Evolutionary conservation across 2,888 invertebrate genomes (phyloP), one percentile per base, ranked within the genome.

Genomic region (Drosophila algonquin): DNA sequence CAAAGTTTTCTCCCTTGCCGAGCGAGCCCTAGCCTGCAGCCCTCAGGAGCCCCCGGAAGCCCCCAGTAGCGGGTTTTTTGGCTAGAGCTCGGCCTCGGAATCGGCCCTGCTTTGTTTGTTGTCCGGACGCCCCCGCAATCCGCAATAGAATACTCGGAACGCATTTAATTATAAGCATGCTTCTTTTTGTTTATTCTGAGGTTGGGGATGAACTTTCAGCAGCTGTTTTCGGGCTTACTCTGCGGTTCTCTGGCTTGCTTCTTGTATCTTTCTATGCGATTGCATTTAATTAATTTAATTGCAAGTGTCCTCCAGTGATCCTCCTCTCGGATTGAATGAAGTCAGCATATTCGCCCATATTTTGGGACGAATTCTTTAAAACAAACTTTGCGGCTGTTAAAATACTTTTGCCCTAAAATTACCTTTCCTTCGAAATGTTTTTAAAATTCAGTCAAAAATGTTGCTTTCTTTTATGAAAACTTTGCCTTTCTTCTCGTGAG

Each of bases 1-100:
- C 78, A 73, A 71, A 68, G 79, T 74, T 76, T 73, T 47, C 54
- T 48, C 65, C 68, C 64, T 55, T 55, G 53, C 50, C 61, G 18
- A 40, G 16, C 61, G 18, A 40, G 16, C 44, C 30, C 30, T 30
- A 2, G 8, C 8, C 7, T 8, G 30, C 7, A 30, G 30, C 30
- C 7, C 7, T 7, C 30, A 8, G 30, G 1, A 30, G 2, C 30
- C 30, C 7, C 8, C 30, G 2, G 30, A 0, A 30, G 30, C 30
- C 53, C 50, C 56, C 53, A 40, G 27, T 30, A 12, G 44, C 14
- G 40, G 65, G 48, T 40, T 18, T 56, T 51, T 40, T 56, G 52
- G 61, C 52, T 46, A 24, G 57, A 35, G 35, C 35, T 12, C 12
- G 40, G 40, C 40, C 52, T 46, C 24, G 57, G 10, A n/a, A 10